Evolutionary conservation across 92 coral and sea anemone species (phyloP), one percentile per base, ranked within the genome.

Genomic region (Hydrozoanthus gracilis): DNA sequence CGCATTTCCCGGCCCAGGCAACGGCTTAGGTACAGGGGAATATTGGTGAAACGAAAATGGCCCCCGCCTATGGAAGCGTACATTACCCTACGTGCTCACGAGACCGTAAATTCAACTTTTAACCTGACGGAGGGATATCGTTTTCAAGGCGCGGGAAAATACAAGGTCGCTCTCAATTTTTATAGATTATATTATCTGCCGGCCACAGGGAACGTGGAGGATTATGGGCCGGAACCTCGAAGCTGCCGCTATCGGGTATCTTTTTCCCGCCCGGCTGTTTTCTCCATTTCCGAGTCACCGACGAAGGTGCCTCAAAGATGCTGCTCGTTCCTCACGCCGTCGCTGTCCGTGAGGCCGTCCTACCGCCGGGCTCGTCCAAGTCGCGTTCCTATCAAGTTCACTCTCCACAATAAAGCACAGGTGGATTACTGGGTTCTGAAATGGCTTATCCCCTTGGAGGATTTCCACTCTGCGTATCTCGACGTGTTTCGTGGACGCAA

Each of bases 401-500:
- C 44, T 17, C 80, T 76, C 52, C 7, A 76, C 45, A 76, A 76
- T 16, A 76, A 51, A 5, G 80, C 80, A 6, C 66, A 27, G 45
- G 80, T 52, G 5, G 62, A 76, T 15, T 76, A 8, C 8, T 51
- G 12, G 47, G 66, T 76, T 20, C 65, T 76, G 17, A 51, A 76
- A 8, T 52, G 65, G 64, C 82, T 76, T 4, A 76, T 65, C 3
- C 82, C 82, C 4, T 20, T 76, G 67, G 82, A 76, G 20, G 48
- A 44, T 7, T 52, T 76, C 45, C 51, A 5, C 11, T 47, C 82
- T 8, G 45, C 82, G 4, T 51, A 12, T 44, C 60, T 20, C 13
- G 8, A 76, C 4, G 82, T 76, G 65, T 16, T 27, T 54, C 82
- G 82, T 27, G 82, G 9, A 4, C 46, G 65, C 27, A 8, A 16